phyloP scores from a whole-genome alignment of 2,888 invertebrate species.

The Tineola bisselliella region DNA sequence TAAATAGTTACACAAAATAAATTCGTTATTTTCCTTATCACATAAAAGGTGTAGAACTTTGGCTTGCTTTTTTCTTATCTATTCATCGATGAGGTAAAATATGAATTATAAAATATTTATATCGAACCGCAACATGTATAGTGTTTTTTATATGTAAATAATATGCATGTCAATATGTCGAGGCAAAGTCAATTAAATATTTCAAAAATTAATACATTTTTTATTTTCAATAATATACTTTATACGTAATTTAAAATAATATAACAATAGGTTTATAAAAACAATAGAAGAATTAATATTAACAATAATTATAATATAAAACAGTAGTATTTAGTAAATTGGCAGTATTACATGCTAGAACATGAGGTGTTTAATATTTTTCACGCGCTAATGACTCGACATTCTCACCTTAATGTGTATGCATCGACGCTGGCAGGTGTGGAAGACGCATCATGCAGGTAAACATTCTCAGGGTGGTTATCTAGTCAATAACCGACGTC shows the following conservation, averaged over 20 bases:
- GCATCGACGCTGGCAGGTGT: constrained; percentile 1
- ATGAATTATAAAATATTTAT: not conserved
- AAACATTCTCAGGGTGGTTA: constrained; percentile 7
- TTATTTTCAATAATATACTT: too few species aligned
- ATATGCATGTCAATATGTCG: too few species aligned
- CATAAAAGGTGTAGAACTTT: not conserved
- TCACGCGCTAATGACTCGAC: constrained; percentile 2
- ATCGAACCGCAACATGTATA: not conserved
- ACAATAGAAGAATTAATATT: too few species aligned
- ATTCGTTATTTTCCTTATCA: not conserved
- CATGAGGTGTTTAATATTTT: not conserved
- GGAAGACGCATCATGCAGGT: not conserved
- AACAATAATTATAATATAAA: not conserved
- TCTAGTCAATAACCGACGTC: constrained; percentile 6
- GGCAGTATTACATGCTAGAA: not conserved
- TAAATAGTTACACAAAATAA: not conserved
- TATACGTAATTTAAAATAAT: too few species aligned
- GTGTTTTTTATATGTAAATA: not conserved
- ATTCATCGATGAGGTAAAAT: not conserved
- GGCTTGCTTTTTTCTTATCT: not conserved
- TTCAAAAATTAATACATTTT: too few species aligned
- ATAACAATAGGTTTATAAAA: too few species aligned
- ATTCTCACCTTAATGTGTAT: constrained; percentile 1
- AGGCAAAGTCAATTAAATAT: too few species aligned
- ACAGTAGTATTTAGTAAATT: not conserved